Evolutionary conservation across 2,888 invertebrate genomes (phyloP).

Genomic region (Chorisops tibialis): DNA sequence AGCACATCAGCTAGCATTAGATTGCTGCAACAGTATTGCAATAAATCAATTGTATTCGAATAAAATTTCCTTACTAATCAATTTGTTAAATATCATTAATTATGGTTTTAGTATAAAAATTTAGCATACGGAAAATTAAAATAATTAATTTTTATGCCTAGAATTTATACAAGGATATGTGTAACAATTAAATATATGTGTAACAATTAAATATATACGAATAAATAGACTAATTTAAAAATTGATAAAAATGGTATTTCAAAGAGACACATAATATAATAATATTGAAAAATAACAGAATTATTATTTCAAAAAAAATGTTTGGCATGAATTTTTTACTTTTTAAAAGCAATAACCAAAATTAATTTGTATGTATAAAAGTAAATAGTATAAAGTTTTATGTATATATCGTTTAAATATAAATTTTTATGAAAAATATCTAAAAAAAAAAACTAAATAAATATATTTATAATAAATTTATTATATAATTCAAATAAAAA

Average conservation of each 20-base stretch:
- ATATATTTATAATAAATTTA: background rate
- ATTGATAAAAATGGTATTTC: conserved; percentile 13
- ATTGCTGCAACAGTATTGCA: too few species aligned
- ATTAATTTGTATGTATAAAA: background rate
- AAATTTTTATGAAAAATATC: background rate
- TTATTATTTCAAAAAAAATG: background rate
- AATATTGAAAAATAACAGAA: background rate
- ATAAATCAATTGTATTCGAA: too few species aligned
- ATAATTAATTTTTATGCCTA: background rate
- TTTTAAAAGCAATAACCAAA: background rate
- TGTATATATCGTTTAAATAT: background rate
- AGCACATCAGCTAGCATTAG: too few species aligned
- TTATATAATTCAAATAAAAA: background rate
- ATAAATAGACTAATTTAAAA: conserved; percentile 8
- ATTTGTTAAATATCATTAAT: too few species aligned
- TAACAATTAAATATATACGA: background rate
- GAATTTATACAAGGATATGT: background rate
- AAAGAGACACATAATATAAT: background rate
- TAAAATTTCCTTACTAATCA: too few species aligned
- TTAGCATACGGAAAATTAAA: too few species aligned
- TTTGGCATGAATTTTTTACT: background rate
- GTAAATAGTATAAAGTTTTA: background rate
- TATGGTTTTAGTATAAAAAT: too few species aligned
- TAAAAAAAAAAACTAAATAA: conserved; percentile 3
- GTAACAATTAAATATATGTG: too few species aligned